These are phyloP conservation scores for Rhabdophis nuchalis DNA, from an alignment of 2,797 vertebrate genomes.

Conservation along the genomic window DNA sequence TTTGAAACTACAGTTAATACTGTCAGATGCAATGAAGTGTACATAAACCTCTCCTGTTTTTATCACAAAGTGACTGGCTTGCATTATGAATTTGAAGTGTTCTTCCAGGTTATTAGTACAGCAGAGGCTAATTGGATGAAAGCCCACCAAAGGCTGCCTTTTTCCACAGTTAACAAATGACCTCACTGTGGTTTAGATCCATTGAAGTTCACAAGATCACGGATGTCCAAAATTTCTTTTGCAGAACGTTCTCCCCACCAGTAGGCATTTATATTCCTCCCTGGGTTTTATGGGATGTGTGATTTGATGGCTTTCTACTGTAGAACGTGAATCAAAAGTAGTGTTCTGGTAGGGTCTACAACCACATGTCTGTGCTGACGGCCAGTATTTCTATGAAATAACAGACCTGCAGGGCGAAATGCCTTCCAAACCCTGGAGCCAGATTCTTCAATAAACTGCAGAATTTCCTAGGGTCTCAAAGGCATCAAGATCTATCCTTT, in stretches of 20 bases:
- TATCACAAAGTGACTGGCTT: slow-evolving; percentile 43
- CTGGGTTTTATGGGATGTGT: slow-evolving; percentile 20
- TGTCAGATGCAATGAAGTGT: slow-evolving; percentile 33
- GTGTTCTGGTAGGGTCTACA: slow-evolving; percentile 53
- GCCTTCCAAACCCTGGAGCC: slow-evolving; percentile 50
- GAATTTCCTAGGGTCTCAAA: not conserved
- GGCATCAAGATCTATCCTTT: not conserved
- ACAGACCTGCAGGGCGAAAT: slow-evolving; percentile 44
- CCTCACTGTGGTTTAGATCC: slow-evolving; percentile 61
- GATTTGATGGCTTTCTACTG: slow-evolving; percentile 43
- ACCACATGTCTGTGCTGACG: slow-evolving; percentile 43
- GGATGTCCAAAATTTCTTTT: slow-evolving; percentile 47
- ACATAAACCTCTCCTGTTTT: slow-evolving; percentile 21
- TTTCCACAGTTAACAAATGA: slow-evolving; percentile 53
- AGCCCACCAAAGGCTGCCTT: slow-evolving; percentile 40
- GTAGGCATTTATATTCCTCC: slow-evolving; percentile 43
- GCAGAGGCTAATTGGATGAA: slow-evolving; percentile 29
- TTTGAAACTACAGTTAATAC: slow-evolving; percentile 29
- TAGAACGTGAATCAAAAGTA: slow-evolving; percentile 7
- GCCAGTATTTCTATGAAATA: slow-evolving; percentile 46
- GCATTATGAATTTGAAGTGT: slow-evolving; percentile 35
- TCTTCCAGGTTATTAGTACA: slow-evolving; percentile 41
- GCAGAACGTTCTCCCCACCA: not conserved
- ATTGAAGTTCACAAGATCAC: slow-evolving; percentile 41
- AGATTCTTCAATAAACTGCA: slow-evolving; percentile 43